Evolutionary conservation across 1,140 invertebrate genomes (phyloP), one percentile per base, ranked within the genome.

Genomic region (Listronotus oregonensis): DNA sequence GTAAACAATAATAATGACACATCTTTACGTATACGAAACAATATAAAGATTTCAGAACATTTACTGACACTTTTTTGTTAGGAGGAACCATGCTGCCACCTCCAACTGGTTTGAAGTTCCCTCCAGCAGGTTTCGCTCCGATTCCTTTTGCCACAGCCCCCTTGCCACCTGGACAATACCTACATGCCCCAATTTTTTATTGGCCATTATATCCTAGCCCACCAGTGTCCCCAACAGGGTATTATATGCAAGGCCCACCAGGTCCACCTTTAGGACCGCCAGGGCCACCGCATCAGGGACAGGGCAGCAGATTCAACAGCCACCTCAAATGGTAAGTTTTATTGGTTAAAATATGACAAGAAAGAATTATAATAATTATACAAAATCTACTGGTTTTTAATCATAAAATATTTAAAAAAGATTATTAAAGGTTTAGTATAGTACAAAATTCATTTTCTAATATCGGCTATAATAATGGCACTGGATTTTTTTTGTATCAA

Each of bases 131-230:
- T 44, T 79, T 73, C 65, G 72, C 76, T 8, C 79, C 76, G 1
- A 71, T 79, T 39, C 78, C 72, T 77, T 78, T 77, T 71, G 81
- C 72, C 50, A 80, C 65, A 73, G 78, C 74, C 61, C 80, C 70
- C 71, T 73, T 77, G 71, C 73, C 77, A 17, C 74, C 78, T 15
- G 78, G 80, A 43, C 81, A 81, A 74, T 83, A 59, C 71, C 80
- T 67, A 75, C 82, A 81, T 52, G 83, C 86, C 51, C 83, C 83
- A 21, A 85, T 91, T 11, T 87, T 93, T 68, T 94, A 92, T 80
- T 95, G 93, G 93, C 89, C 90, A 0, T 21, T 66, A 31, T 96
- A 96, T 81, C 93, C 94, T 11, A 95, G 92, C 68, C 93, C 93
- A 37, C 94, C 94, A 0, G 92, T 96, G 1, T 95, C 93, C 37